These are phyloP conservation scores for Brachionus sp. DNA, from an alignment of 1,140 invertebrate species.

Conservation along the genomic window DNA sequence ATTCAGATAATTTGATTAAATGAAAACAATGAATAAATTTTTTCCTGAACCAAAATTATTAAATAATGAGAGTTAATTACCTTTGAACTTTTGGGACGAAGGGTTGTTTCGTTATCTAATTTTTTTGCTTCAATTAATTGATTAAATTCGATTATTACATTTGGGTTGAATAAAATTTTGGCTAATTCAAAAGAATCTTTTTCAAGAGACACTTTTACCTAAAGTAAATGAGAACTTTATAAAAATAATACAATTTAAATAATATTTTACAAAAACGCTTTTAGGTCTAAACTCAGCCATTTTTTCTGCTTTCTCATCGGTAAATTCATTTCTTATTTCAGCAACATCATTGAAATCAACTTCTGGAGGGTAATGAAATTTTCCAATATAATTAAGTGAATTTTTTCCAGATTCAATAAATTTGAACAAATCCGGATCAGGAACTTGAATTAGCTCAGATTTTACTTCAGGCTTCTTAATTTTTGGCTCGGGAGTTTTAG, in stretches of 20 bases:
- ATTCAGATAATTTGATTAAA: no score
- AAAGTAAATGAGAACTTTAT: neutral
- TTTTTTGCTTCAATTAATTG: conserved; percentile 5
- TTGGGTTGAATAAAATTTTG: conserved; percentile 33
- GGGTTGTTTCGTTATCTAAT: neutral
- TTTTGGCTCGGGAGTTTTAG: neutral
- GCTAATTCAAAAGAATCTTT: conserved; percentile 8
- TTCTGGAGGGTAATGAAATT: conserved; percentile 44
- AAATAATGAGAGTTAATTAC: neutral
- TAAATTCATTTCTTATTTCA: neutral
- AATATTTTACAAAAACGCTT: conserved; percentile 18
- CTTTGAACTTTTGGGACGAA: conserved; percentile 1
- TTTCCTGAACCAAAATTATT: no score
- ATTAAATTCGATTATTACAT: conserved; percentile 8
- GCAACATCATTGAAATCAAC: conserved; percentile 2
- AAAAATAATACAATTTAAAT: neutral
- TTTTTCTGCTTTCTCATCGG: neutral
- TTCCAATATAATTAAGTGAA: neutral
- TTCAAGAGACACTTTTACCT: conserved; percentile 13
- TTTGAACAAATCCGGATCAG: neutral
- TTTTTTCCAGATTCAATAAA: neutral
- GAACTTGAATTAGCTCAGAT: neutral
- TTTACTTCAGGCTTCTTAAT: neutral
- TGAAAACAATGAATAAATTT: no score
- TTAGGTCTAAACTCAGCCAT: conserved; percentile 10